Evolutionary conservation across 2,113 vertebrate genomes (phyloP).

Genomic region (Nothocercus julius): DNA sequence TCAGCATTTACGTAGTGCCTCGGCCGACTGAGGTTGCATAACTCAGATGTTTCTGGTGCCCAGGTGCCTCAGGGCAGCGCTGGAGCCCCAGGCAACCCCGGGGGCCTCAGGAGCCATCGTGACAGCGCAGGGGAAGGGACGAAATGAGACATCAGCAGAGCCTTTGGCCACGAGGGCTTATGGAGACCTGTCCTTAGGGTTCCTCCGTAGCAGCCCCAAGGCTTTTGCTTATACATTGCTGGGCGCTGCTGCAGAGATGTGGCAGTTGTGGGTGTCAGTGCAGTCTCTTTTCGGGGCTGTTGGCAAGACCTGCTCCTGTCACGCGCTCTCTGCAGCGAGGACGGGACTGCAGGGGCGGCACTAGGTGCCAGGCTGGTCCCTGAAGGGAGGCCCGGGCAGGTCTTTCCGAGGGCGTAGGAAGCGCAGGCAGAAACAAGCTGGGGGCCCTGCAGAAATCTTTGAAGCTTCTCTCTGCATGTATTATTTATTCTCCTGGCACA

Average conservation of each 20-base stretch:
- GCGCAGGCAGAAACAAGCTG: constrained; percentile 16
- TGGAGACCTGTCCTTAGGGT: neutral
- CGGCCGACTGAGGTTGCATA: too few species aligned
- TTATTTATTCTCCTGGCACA: constrained; percentile 58
- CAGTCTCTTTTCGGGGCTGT: neutral
- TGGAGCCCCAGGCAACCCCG: neutral
- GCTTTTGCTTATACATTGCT: neutral
- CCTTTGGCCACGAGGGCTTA: constrained; percentile 1
- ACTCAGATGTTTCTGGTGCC: neutral
- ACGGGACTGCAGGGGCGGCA: constrained; percentile 1
- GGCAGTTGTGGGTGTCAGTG: too few species aligned
- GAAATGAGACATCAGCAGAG: neutral
- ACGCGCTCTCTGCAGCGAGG: neutral
- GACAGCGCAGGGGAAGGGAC: neutral
- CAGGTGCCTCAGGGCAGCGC: accelerated
- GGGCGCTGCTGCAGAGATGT: neutral
- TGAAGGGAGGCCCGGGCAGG: neutral
- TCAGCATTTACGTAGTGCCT: too few species aligned
- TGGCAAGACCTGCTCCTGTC: neutral
- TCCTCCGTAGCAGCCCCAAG: neutral
- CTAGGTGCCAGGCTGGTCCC: neutral
- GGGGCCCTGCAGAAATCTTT: neutral
- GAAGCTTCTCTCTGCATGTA: constrained; percentile 27
- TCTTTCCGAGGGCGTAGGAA: neutral
- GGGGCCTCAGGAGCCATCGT: accelerated